These are phyloP conservation scores for Malurus elegans DNA, from an alignment of 2,113 vertebrate genomes.

Conservation along the genomic window DNA sequence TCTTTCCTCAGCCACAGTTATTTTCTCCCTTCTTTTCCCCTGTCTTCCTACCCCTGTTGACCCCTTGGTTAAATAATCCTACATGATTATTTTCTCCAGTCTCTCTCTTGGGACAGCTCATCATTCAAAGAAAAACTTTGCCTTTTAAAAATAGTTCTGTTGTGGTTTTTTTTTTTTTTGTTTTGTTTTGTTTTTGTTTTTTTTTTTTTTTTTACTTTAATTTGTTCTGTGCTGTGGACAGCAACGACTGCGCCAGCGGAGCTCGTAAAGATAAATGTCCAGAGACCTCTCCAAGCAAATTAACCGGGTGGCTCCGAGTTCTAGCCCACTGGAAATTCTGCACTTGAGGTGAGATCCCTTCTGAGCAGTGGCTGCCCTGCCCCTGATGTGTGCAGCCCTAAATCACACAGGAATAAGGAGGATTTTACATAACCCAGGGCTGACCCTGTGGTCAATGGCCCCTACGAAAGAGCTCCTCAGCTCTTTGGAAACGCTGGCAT, in stretches of 20 bases:
- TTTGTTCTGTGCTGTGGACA: neutral
- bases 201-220: neutral
- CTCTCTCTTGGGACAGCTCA: neutral
- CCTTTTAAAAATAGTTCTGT: neutral
- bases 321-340: neutral
- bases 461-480: neutral
- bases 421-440: neutral
- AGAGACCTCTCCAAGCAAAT: neutral
- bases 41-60: neutral
- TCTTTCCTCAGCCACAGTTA: conserved; percentile 52
- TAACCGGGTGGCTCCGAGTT: neutral
- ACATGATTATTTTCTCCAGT: neutral
- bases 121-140: neutral
- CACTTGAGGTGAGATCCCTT: neutral
- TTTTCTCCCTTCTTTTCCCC: neutral
- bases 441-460: accelerated
- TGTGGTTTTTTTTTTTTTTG: no score
- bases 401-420: neutral
- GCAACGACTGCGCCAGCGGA: accelerated
- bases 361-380: neutral
- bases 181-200: no score
- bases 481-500: no score
- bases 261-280: neutral
- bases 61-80: neutral
- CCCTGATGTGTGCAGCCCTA: neutral